Evolutionary conservation across 2,888 invertebrate species (phyloP).

Genomic region (Kryphioiulus occultus): DNA sequence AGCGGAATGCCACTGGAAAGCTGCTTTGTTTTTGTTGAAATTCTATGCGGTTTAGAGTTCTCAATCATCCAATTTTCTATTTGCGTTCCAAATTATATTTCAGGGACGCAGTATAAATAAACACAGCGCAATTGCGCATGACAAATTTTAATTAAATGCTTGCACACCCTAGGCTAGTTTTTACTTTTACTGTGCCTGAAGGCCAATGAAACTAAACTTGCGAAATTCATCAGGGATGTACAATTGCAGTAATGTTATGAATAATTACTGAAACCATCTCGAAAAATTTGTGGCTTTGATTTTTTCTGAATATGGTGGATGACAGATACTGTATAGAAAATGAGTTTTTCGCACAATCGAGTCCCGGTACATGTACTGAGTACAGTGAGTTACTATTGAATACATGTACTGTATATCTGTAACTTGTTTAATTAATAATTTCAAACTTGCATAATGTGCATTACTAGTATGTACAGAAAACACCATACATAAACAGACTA

Average conservation of each 20-base stretch:
- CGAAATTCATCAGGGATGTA: not conserved
- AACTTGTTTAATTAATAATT: no score
- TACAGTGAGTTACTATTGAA: no score
- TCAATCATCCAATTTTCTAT: not conserved
- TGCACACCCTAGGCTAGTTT: not conserved
- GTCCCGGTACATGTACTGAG: no score
- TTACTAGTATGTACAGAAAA: no score
- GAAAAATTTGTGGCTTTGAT: no score
- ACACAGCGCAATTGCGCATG: not conserved
- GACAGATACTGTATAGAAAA: no score
- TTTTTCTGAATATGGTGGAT: no score
- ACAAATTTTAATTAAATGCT: not conserved
- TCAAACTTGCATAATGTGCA: no score
- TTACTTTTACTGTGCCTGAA: not conserved
- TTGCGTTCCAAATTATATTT: not conserved
- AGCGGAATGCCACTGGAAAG: not conserved
- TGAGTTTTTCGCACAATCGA: no score
- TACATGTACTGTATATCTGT: no score
- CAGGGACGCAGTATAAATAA: not conserved
- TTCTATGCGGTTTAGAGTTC: not conserved
- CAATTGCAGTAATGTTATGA: not conserved
- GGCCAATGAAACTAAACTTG: not conserved
- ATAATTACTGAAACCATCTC: no score
- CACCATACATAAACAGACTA: no score
- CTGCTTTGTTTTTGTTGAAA: not conserved